phyloP scores from a whole-genome alignment of 1,140 invertebrate genomes.

The Asobara japonica region DNA sequence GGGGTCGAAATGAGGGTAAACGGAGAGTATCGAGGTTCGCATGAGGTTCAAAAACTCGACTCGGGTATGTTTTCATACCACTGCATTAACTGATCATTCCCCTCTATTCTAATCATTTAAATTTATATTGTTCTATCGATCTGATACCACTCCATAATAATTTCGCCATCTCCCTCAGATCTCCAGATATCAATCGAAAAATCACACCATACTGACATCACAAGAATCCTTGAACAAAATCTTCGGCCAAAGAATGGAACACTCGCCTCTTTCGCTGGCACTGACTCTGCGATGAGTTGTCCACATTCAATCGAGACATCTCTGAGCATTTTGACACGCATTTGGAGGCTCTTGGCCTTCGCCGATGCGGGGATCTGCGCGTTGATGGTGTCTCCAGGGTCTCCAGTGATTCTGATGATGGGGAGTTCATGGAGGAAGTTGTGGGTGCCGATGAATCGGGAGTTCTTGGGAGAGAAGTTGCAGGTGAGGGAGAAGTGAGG shows the following conservation, averaged over 20 bases:
- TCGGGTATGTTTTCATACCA: too few relatives aligned
- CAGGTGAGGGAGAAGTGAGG: neutral
- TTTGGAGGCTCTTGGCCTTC: neutral
- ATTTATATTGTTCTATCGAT: too few relatives aligned
- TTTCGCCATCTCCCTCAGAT: too few relatives aligned
- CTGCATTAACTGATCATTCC: too few relatives aligned
- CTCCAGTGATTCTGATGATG: neutral
- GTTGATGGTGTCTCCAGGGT: neutral
- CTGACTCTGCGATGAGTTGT: neutral
- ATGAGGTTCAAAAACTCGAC: too few relatives aligned
- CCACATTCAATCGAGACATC: neutral
- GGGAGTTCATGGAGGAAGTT: neutral
- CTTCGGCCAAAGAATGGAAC: conserved; percentile 20
- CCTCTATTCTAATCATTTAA: too few relatives aligned
- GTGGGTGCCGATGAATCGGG: neutral
- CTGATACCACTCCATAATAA: too few relatives aligned
- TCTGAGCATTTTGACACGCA: conserved; percentile 4
- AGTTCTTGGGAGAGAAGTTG: neutral
- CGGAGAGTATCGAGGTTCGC: too few relatives aligned
- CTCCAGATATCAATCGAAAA: too few relatives aligned
- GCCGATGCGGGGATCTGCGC: neutral
- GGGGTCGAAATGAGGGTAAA: too few relatives aligned
- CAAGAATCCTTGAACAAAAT: conserved; percentile 30
- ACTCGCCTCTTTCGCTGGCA: conserved; percentile 29
- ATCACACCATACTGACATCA: too few relatives aligned